Percentiles rank a stretch among this genome's conserved stretches.
phyloP scores from a whole-genome alignment of 2,113 vertebrate species.

The Aepyceros melampus region DNA sequence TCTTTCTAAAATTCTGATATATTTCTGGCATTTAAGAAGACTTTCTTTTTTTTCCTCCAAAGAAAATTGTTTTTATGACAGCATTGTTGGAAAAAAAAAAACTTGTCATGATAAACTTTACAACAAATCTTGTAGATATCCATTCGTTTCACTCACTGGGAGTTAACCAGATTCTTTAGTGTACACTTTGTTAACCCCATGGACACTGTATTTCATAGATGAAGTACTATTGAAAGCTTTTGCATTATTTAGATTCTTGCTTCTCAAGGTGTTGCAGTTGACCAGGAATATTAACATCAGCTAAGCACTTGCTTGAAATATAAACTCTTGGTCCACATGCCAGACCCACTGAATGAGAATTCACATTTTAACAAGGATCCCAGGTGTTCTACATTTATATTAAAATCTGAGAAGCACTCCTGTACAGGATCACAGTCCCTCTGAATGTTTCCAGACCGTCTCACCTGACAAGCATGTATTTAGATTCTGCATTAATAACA shows the following conservation, averaged over 20 bases:
- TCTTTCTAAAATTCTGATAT: neutral
- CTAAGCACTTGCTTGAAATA: neutral
- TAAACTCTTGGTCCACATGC: neutral
- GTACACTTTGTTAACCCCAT: neutral
- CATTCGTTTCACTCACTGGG: neutral
- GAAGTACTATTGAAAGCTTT: neutral
- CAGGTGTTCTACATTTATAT: neutral
- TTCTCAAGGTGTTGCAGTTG: too few relatives aligned
- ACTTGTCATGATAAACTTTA: neutral
- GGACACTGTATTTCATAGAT: neutral
- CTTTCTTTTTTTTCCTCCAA: neutral
- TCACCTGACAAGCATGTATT: neutral
- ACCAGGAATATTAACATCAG: neutral
- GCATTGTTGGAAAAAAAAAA: neutral
- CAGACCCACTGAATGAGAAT: neutral
- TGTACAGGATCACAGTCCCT: too few relatives aligned
- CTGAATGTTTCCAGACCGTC: neutral
- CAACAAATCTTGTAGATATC: neutral
- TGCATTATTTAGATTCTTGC: neutral
- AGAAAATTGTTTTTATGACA: neutral
- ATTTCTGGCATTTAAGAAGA: neutral
- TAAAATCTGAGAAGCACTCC: neutral
- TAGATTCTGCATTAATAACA: neutral
- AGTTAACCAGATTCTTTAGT: neutral
- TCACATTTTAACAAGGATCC: neutral